These are phyloP conservation scores for Rhynchopsitta pachyrhyncha DNA, from an alignment of 2,113 vertebrate species.

Conservation along the genomic window DNA sequence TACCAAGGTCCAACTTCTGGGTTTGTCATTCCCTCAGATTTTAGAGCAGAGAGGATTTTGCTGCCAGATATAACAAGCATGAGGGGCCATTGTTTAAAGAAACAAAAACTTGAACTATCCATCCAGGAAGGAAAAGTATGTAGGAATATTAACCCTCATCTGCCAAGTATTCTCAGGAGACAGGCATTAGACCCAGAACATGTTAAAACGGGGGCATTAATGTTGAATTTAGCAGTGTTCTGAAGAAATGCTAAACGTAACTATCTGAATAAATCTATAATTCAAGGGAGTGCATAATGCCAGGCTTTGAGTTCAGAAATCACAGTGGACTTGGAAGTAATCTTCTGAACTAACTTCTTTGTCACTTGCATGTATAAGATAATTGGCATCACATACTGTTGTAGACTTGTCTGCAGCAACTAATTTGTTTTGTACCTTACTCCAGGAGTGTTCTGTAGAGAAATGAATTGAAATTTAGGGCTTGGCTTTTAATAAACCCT, in stretches of 20 bases:
- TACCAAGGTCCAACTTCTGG: slow-evolving; percentile 20
- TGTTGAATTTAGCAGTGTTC: neutral
- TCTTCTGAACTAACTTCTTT: neutral
- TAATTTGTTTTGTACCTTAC: neutral
- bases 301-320: neutral
- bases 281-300: neutral
- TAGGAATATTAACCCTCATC: neutral
- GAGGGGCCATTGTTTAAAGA: slow-evolving; percentile 41
- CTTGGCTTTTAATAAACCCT: neutral
- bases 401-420: neutral
- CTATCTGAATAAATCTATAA: neutral
- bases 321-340: neutral
- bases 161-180: neutral
- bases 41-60: slow-evolving; percentile 30
- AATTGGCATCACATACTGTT: neutral
- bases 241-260: neutral
- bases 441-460: neutral
- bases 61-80: slow-evolving; percentile 44
- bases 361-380: neutral
- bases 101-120: slow-evolving; percentile 36
- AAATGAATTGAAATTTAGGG: neutral
- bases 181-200: neutral
- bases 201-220: neutral
- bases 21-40: slow-evolving; percentile 23
- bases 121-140: slow-evolving; percentile 37